phyloP scores from a whole-genome alignment of 1,140 invertebrate genomes.

The Asobara japonica region DNA sequence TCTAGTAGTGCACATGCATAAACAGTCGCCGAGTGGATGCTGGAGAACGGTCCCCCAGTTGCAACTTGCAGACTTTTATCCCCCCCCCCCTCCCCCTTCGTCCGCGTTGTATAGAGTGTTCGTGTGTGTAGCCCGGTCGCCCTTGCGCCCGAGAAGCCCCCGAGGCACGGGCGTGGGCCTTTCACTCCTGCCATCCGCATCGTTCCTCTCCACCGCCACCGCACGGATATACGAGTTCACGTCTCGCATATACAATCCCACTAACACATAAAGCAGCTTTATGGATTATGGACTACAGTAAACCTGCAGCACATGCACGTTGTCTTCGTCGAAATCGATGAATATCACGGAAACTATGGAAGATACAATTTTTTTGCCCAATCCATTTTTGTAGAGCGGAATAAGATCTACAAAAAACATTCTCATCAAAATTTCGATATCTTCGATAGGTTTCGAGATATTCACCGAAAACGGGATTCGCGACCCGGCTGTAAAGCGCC shows the following conservation, averaged over 20 bases:
- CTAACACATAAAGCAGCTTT: not conserved
- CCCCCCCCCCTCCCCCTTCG: not conserved
- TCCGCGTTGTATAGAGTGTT: not conserved
- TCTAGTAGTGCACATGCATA: not conserved
- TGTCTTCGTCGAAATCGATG: too few relatives aligned
- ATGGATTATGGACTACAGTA: too few relatives aligned
- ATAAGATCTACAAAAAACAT: too few relatives aligned
- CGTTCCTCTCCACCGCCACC: constrained; percentile 32
- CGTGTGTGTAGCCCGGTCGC: constrained; percentile 55
- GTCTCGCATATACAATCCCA: constrained; percentile 26
- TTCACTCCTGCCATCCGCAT: constrained; percentile 67
- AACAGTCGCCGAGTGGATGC: not conserved
- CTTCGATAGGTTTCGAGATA: too few relatives aligned
- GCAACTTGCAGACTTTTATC: not conserved
- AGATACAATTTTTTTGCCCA: too few relatives aligned
- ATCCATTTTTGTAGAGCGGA: too few relatives aligned
- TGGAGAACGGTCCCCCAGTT: not conserved
- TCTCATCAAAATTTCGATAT: too few relatives aligned
- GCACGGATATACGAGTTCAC: constrained; percentile 35
- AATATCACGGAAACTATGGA: too few relatives aligned
- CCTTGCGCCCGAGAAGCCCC: constrained; percentile 65
- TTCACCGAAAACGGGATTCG: too few relatives aligned
- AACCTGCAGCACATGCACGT: too few relatives aligned
- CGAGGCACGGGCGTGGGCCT: constrained; percentile 67
- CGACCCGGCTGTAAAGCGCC: too few relatives aligned